A percentile compares a stretch with the other conserved stretches of the same genome.
These are phyloP conservation scores for Cephalophus harveyi DNA, from an alignment of 2,113 vertebrate genomes.

Conservation along the genomic window DNA sequence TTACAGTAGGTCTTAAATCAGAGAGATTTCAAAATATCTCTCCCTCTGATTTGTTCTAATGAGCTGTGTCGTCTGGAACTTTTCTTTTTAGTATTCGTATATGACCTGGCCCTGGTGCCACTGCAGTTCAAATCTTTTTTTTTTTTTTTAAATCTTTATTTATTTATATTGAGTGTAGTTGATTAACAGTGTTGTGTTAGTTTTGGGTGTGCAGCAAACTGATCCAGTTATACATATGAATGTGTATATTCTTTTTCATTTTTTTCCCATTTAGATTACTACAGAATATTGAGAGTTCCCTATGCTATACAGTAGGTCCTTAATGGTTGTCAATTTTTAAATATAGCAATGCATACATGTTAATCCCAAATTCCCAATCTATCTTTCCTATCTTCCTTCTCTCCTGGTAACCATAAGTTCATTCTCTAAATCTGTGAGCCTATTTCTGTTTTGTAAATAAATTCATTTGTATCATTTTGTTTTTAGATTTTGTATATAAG, in stretches of 20 bases:
- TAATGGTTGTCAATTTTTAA: neutral
- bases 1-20: constrained; percentile 77
- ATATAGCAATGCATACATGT: neutral
- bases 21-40: constrained; percentile 73
- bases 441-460: neutral
- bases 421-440: neutral
- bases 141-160: neutral
- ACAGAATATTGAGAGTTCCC: neutral
- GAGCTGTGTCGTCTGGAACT: constrained; percentile 46
- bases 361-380: neutral
- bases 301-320: neutral
- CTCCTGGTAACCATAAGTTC: neutral
- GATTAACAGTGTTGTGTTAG: neutral
- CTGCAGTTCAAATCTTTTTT: neutral
- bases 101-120: neutral
- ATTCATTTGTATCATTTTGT: neutral
- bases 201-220: neutral
- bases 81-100: constrained; percentile 60
- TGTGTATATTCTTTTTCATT: neutral
- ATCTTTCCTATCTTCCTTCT: neutral
- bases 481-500: neutral
- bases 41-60: constrained; percentile 59
- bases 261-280: neutral
- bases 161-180: neutral
- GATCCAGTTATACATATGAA: neutral